Base-by-base conservation (phyloP, 2,888 invertebrate species). In the Pristionchus fissidentatus region DNA sequence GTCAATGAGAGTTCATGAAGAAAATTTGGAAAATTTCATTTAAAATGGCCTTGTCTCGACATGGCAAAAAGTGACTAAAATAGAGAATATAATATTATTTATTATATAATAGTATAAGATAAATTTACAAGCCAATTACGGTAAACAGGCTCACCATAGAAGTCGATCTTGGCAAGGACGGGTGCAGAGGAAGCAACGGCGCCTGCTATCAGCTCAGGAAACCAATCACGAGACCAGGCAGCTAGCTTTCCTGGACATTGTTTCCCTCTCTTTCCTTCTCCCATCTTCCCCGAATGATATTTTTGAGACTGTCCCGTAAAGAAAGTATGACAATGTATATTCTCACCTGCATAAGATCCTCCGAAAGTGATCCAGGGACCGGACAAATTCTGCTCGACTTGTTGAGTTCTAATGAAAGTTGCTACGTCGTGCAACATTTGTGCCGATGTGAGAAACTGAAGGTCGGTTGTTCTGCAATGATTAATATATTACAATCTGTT, bases 101-200 rank as follows among this genome's bases (percentile, higher is more conserved):
- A n/a, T n/a, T n/a, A n/a, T n/a, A n/a, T n/a, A n/a, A n/a, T n/a
- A n/a, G 7, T 22, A 13, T n/a, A n/a, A n/a, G 35, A 10, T 13
- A 29, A 13, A 15, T 66, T 66, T 7, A n/a, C n/a, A 8, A 26
- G n/a, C n/a, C n/a, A n/a, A n/a, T n/a, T n/a, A n/a, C n/a, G n/a
- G n/a, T n/a, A 57, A 8, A 60, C 4, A n/a, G 29, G 15, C 62
- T 7, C n/a, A 96, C 96, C 95, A 93, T 94, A 94, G 90, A 97
- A 97, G 93, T 97, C 95, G 3, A 96, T 94, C 93, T 96, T 93
- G 1, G 97, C 97, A 84, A 96, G 93, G 29, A 98, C 93, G 0
- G 97, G 97, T 0, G 96, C 97, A 94, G 97, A 97, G 0, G 96
- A 95, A 10, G 97, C 97, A 77, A 97, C 95, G 8, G 97, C 95